phyloP scores from a whole-genome alignment of 1,140 invertebrate species.

The Neodiprion fabricii region DNA sequence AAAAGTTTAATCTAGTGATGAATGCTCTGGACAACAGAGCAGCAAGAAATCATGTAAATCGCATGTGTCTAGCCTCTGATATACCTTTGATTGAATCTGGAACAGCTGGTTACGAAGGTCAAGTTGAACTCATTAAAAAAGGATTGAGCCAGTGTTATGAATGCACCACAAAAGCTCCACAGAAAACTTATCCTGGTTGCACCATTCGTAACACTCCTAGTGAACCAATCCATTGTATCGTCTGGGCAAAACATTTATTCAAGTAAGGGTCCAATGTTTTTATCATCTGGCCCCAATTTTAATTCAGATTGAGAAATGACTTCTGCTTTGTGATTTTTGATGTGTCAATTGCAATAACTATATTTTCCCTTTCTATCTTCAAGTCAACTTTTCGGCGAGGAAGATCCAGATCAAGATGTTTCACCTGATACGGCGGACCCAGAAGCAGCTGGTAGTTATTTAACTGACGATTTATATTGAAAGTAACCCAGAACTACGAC shows the following conservation, averaged over 20 bases:
- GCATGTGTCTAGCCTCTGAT: slow-evolving; percentile 96
- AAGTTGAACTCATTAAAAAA: slow-evolving; percentile 89
- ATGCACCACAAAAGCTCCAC: slow-evolving; percentile 89
- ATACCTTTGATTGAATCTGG: slow-evolving; percentile 96
- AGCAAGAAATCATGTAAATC: slow-evolving; percentile 97
- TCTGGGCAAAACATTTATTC: slow-evolving; percentile 99
- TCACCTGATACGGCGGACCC: slow-evolving; percentile 96
- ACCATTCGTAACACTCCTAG: slow-evolving; percentile 99
- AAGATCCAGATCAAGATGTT: slow-evolving; percentile 96
- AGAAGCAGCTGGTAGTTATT: slow-evolving; percentile 69
- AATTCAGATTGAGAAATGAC: slow-evolving; percentile 22
- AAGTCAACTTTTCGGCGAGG: slow-evolving; percentile 97
- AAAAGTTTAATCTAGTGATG: slow-evolving; percentile 90
- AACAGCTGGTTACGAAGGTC: slow-evolving; percentile 94
- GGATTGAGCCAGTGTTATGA: slow-evolving; percentile 96
- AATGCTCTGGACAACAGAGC: slow-evolving; percentile 97
- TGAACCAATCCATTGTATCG: slow-evolving; percentile 98
- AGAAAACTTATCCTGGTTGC: slow-evolving; percentile 96
- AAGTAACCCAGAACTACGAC: background rate
- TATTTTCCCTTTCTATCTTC: slow-evolving; percentile 34
- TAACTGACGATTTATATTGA: slow-evolving; percentile 12
- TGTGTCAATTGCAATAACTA: slow-evolving; percentile 6
- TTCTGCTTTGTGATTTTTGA: slow-evolving; percentile 20
- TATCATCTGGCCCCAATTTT: slow-evolving; percentile 18
- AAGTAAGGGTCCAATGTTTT: slow-evolving; percentile 73